Evolutionary conservation across 2,797 vertebrate species (phyloP).

Genomic region (Chromis chromis): DNA sequence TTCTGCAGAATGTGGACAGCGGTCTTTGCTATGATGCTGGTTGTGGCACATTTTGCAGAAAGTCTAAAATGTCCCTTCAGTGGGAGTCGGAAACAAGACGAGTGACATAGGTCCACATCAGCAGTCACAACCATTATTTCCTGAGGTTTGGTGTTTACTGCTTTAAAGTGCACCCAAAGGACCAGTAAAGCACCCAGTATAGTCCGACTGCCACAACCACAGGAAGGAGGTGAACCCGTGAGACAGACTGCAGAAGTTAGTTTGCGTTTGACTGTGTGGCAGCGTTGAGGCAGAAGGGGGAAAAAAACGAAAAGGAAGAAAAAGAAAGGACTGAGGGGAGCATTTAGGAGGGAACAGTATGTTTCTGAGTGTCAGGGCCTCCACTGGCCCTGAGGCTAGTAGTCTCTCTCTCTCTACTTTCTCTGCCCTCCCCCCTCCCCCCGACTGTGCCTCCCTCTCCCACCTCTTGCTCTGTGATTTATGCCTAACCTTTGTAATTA

Average conservation of each 20-base stretch:
- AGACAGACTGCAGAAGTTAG: constrained; percentile 29
- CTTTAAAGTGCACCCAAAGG: constrained; percentile 45
- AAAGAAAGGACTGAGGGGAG: constrained; percentile 14
- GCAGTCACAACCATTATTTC: constrained; percentile 35
- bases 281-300: background rate
- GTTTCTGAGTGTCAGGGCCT: constrained; percentile 64
- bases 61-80: constrained; percentile 18
- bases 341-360: constrained; percentile 62
- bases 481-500: constrained; percentile 77
- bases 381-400: constrained; percentile 59
- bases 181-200: constrained; percentile 43
- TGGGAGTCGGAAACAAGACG: constrained; percentile 20
- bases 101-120: constrained; percentile 32
- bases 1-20: background rate
- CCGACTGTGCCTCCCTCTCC: constrained; percentile 20
- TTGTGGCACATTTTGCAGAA: background rate
- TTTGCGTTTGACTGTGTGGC: constrained; percentile 38
- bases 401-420: constrained; percentile 62
- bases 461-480: constrained; percentile 70
- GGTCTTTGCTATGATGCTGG: background rate
- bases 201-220: constrained; percentile 44
- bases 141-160: constrained; percentile 44
- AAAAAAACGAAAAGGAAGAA: constrained; percentile 5
- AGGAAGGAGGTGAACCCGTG: constrained; percentile 42
- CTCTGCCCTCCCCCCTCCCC: constrained; percentile 29